phyloP scores from a whole-genome alignment of 2,888 invertebrate genomes.

The Endotricha flammealis region DNA sequence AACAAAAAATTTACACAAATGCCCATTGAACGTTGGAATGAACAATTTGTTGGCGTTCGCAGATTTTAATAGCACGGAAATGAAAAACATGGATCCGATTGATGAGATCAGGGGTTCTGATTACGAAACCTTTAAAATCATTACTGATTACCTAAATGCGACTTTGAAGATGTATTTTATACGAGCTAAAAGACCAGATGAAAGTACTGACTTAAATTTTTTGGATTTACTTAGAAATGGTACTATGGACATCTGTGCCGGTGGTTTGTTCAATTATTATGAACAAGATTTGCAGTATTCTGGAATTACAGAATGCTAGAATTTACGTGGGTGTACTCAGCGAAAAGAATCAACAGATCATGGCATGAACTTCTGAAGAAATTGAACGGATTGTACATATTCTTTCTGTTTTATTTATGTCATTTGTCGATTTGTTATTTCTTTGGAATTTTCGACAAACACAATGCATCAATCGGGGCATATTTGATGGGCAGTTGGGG shows the following conservation, averaged over 20 bases:
- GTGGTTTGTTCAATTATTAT: constrained; percentile 51
- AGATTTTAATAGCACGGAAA: constrained; percentile 26
- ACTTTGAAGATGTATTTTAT: constrained; percentile 40
- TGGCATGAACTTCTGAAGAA: constrained; percentile 46
- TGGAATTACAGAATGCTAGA: constrained; percentile 48
- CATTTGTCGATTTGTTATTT: constrained; percentile 42
- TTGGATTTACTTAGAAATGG: constrained; percentile 43
- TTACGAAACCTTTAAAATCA: constrained; percentile 48
- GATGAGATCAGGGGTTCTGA: constrained; percentile 41
- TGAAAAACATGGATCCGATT: constrained; percentile 37
- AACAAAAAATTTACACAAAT: constrained; percentile 39
- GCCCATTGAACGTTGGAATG: constrained; percentile 48
- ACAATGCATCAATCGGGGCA: constrained; percentile 27
- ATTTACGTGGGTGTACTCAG: constrained; percentile 48
- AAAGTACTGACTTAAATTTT: constrained; percentile 29
- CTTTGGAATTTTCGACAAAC: constrained; percentile 35
- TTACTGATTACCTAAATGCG: constrained; percentile 45
- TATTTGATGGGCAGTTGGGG: constrained; percentile 50
- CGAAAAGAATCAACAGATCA: constrained; percentile 36
- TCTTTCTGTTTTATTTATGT: constrained; percentile 43
- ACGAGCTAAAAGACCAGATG: constrained; percentile 32
- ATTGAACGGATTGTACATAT: constrained; percentile 43
- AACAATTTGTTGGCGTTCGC: constrained; percentile 43
- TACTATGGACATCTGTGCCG: constrained; percentile 49
- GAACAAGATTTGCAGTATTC: constrained; percentile 53